Evolutionary conservation across 2,113 vertebrate genomes (phyloP), one percentile per base, ranked within the genome.

Genomic region (Seriola aureovittata): DNA sequence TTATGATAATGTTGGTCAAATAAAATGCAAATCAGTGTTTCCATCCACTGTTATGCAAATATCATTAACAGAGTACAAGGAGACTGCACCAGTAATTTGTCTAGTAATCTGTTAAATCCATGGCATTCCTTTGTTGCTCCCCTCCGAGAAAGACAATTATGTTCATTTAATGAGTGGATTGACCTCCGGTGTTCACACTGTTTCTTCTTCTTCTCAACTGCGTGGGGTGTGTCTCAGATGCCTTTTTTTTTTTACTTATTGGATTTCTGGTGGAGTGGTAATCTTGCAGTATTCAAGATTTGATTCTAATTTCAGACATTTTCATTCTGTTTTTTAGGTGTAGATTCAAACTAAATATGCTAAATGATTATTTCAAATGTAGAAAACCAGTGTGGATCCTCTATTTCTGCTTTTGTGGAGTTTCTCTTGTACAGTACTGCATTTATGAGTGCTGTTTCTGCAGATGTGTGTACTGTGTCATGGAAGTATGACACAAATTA

Each of bases 11-110:
- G 0, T 8, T 40, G 2, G 6, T 21, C 54, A 66, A 50, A 32
- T 74, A 52, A 81, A 74, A 60, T 81, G 34, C 19, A 74, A 68
- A 60, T 73, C 32, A 40, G 21, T 57, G 29, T 65, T 72, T 59
- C 63, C 42, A 48, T 59, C n/a, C 4, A 23, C 44, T 9, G 10
- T 16, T 17, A 50, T 16, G 13, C 10, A 16, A 16, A 46, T 46
- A 46, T 46, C 13, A 46, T 46, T 46, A 46, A 46, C 3, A 46
- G 44, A 38, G 29, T 29, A 29, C 29, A 29, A 29, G 29, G 29
- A 29, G 29, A 29, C 29, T 29, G 29, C 29, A 29, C 29, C 29
- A 29, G 29, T 29, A 29, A 29, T 29, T 29, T 29, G 29, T 29
- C 29, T 29, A 29, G 2, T 29, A 29, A 29, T 29, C 29, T 29